Conservation (phyloP, 2,797 vertebrate genomes). For the Urocyon cinereoargenteus region DNA sequence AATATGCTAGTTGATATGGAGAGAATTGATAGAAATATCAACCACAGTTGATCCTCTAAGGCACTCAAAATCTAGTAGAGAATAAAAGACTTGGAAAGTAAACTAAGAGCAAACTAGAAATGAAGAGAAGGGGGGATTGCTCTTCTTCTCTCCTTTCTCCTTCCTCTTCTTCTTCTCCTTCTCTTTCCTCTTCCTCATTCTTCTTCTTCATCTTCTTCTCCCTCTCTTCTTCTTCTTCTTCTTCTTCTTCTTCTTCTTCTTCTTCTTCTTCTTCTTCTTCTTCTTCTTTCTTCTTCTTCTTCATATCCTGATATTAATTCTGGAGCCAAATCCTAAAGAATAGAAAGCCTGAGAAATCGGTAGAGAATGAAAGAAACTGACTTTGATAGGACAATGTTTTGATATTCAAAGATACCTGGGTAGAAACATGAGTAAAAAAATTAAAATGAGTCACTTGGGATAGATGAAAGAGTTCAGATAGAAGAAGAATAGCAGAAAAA, state of each 20-base stretch:
- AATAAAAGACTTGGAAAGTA: background rate
- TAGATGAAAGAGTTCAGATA: background rate
- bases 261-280: background rate
- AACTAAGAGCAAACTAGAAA: background rate
- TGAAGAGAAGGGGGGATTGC: background rate
- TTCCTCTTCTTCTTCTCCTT: too few species aligned
- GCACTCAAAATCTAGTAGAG: background rate
- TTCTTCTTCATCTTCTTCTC: background rate
- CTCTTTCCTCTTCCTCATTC: too few species aligned
- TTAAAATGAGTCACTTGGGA: background rate
- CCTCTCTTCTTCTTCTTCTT: fast-evolving
- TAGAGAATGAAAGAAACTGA: background rate
- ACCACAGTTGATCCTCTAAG: background rate
- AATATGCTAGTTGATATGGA: background rate
- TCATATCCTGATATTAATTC: background rate
- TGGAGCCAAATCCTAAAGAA: background rate
- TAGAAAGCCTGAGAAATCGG: background rate
- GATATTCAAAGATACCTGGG: background rate
- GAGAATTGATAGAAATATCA: background rate
- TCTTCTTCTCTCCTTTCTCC: background rate
- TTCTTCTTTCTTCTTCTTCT: background rate
- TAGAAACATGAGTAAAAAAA: background rate
- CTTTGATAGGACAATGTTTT: background rate
- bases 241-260: background rate
- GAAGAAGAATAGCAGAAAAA: background rate